Evolutionary conservation across 2,113 vertebrate genomes (phyloP), one percentile per base, ranked within the genome.

Genomic region (Craseonycteris thonglongyai): DNA sequence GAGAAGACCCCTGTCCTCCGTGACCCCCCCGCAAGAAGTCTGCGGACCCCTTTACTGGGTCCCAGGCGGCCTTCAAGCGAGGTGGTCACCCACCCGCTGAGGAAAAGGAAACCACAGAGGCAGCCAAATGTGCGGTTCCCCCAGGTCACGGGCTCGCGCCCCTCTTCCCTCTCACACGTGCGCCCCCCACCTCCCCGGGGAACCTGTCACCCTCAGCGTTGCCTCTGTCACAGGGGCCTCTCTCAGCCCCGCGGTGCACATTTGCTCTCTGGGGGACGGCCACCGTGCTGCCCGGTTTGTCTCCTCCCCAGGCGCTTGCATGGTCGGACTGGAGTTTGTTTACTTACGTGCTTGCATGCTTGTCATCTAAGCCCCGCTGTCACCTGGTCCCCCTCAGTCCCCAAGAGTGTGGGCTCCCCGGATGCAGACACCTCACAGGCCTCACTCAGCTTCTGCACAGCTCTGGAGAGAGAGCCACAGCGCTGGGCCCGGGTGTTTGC

Each of bases 201-300:
- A 24, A 63, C 5, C 16, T 61, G 22, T n/a, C 14, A 40, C 6
- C 40, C 5, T 80, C 19, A 35, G 4, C 26, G 35, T 22, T n/a
- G n/a, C n/a, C 40, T 8, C n/a, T 40, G 0, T 40, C 6, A 18
- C 12, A 38, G 38, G 45, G 33, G 3, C 5, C 3, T 58, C 78
- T 14, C 28, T 40, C 26, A 58, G 19, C 24, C 19, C 4, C 0
- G 0, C 9, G 6, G 1, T 56, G 30, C 22, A 47, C 63, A 88
- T 47, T 10, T 33, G 33, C 7, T 59, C 12, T 30, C 40, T 1
- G 0, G 38, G 56, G 16, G 15, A 56, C n/a, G n/a, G n/a, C 30
- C 49, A 1, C 15, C n/a, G 19, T 35, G 40, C 18, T 14, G 0
- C 76, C 11, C 22, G 1, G 4, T 14, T 33, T 40, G 54, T 74